phyloP scores from a whole-genome alignment of 2,113 vertebrate species.

The Indicator indicator region DNA sequence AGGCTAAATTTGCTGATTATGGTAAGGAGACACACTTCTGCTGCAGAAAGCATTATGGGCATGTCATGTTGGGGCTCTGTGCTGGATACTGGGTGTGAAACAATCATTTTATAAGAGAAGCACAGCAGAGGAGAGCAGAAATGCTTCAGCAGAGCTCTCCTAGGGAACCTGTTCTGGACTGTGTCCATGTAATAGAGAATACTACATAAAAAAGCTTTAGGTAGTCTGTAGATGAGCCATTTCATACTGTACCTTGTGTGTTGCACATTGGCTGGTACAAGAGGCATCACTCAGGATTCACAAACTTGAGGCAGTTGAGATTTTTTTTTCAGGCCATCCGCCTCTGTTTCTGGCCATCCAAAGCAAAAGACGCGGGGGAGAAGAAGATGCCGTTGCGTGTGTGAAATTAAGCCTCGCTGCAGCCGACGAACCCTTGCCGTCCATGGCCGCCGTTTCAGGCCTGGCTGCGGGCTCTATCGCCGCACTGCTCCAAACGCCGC shows the following conservation, averaged over 20 bases:
- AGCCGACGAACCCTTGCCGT: fast-evolving
- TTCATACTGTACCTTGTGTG: fast-evolving
- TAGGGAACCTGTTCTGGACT: fast-evolving
- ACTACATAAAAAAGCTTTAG: neutral
- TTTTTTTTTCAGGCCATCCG: fast-evolving
- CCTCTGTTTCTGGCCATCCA: fast-evolving
- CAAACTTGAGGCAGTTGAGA: fast-evolving
- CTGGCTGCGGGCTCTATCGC: neutral
- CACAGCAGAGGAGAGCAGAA: neutral
- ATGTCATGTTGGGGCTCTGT: neutral
- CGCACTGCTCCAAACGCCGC: neutral
- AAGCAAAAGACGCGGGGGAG: fast-evolving
- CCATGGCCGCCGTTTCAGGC: too few species aligned
- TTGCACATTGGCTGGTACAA: neutral
- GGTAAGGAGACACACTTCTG: fast-evolving
- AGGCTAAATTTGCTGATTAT: fast-evolving
- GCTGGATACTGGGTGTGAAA: neutral
- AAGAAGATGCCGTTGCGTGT: fast-evolving
- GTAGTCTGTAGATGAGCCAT: fast-evolving
- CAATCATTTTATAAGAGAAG: neutral
- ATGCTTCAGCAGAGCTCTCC: neutral
- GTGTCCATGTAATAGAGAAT: neutral
- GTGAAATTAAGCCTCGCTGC: neutral
- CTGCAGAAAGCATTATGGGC: fast-evolving
- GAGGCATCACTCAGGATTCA: neutral